A percentile compares a stretch with the other conserved stretches of the same genome.
These are phyloP conservation scores for Amia ocellicauda DNA, from an alignment of 2,113 vertebrate genomes.

Conservation along the genomic window DNA sequence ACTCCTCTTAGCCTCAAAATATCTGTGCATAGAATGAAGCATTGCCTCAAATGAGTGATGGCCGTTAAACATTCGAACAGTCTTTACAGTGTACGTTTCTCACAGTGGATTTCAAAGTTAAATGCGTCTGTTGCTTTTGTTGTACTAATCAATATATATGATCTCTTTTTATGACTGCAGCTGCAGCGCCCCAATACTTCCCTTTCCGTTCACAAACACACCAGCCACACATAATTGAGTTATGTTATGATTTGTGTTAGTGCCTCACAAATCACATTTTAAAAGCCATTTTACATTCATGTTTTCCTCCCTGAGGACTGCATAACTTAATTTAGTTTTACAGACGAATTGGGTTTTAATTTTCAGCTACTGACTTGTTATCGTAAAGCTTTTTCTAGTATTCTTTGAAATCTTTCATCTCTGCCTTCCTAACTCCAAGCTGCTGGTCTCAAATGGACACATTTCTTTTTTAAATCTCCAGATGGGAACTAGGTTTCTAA, in stretches of 20 bases:
- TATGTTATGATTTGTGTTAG: constrained; percentile 14
- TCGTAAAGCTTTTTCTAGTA: not conserved
- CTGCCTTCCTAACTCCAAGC: not conserved
- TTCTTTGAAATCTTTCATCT: not conserved
- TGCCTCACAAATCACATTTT: constrained; percentile 20
- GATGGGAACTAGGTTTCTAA: too few relatives aligned
- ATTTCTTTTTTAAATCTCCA: not conserved
- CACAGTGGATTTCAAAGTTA: not conserved
- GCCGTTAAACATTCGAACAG: too few relatives aligned
- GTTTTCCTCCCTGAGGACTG: not conserved
- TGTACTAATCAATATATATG: constrained; percentile 13
- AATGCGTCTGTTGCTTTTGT: constrained; percentile 12
- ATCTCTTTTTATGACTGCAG: constrained; percentile 15
- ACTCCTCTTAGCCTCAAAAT: too few relatives aligned
- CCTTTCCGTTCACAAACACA: constrained; percentile 4
- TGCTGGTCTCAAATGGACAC: not conserved
- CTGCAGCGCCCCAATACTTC: constrained; percentile 9
- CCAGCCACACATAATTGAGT: constrained; percentile 15
- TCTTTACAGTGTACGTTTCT: constrained; percentile 1
- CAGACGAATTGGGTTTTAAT: constrained; percentile 5
- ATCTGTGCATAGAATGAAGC: too few relatives aligned
- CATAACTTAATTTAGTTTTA: constrained; percentile 18
- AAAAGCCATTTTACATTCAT: constrained; percentile 15
- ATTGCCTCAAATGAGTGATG: too few relatives aligned
- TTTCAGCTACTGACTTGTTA: not conserved